Conservation (phyloP, 2,113 vertebrate genomes). For the Plecturocebus donacophilus region DNA sequence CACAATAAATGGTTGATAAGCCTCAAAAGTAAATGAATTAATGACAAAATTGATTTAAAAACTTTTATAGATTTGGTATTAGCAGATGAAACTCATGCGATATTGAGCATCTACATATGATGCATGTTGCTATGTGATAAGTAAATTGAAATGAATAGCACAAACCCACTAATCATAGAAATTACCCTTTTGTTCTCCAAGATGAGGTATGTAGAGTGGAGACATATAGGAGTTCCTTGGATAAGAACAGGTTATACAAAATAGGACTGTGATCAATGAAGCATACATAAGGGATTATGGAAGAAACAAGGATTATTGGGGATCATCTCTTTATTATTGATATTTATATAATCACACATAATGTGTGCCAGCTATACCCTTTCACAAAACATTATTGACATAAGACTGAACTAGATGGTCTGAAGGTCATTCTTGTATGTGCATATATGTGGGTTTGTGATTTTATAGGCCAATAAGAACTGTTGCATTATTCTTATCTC, state of each 20-base stretch:
- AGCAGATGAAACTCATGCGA: neutral
- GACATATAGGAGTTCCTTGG: neutral
- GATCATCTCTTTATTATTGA: neutral
- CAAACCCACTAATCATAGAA: neutral
- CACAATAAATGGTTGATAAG: neutral
- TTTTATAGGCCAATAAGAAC: neutral
- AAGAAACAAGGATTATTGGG: neutral
- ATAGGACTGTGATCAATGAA: neutral
- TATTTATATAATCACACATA: neutral
- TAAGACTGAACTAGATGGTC: neutral
- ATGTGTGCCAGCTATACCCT: neutral
- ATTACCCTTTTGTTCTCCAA: neutral
- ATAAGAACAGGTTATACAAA: neutral
- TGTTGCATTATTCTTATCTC: neutral
- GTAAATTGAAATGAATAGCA: neutral
- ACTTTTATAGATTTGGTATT: neutral
- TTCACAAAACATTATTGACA: neutral
- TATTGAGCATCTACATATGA: neutral
- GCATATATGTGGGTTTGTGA: neutral
- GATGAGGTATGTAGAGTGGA: fast-evolving
- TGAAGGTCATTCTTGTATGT: neutral
- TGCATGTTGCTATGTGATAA: neutral
- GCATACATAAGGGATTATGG: neutral
- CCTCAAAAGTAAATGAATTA: neutral
- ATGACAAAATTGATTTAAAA: neutral